Percentiles rank a stretch among this genome's conserved stretches.
Conservation (phyloP, 2,888 invertebrate species). For the Oxyteleia sp. region DNA sequence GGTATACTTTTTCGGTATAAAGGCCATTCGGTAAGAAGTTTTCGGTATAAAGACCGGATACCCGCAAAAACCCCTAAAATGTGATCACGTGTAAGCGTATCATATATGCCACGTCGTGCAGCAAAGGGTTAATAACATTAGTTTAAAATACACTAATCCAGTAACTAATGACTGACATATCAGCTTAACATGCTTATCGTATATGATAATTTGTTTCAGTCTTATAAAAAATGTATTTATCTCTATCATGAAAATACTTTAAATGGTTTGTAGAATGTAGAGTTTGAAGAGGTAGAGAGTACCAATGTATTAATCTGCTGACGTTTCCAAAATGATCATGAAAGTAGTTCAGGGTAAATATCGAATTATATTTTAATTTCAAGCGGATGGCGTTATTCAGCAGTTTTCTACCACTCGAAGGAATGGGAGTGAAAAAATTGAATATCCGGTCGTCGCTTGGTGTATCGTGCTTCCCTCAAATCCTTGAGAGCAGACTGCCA, state of each 20-base stretch:
- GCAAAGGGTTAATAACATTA: no score
- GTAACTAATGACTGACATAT: no score
- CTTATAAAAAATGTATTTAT: slow-evolving; percentile 47
- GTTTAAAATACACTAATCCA: no score
- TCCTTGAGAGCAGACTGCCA: no score
- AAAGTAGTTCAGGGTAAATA: slow-evolving; percentile 70
- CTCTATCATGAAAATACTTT: slow-evolving; percentile 42
- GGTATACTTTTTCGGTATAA: no score
- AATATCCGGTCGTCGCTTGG: slow-evolving; percentile 71
- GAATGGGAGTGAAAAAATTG: slow-evolving; percentile 74
- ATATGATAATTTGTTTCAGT: slow-evolving; percentile 44
- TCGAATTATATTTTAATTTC: slow-evolving; percentile 77
- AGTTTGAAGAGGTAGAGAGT: background rate
- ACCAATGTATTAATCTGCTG: slow-evolving; percentile 54
- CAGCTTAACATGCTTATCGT: no score
- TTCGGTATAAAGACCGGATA: no score
- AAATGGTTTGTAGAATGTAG: slow-evolving; percentile 40
- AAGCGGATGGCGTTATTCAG: slow-evolving; percentile 69
- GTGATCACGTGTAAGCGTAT: no score
- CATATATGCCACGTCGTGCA: no score
- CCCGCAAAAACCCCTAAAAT: no score
- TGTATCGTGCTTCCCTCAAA: no score
- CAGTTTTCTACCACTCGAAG: slow-evolving; percentile 66
- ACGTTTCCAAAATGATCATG: slow-evolving; percentile 64
- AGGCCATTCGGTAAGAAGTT: no score